Evolutionary conservation across 2,797 vertebrate species (phyloP), one percentile per base, ranked within the genome.

Genomic region (Echeneis naucrates): DNA sequence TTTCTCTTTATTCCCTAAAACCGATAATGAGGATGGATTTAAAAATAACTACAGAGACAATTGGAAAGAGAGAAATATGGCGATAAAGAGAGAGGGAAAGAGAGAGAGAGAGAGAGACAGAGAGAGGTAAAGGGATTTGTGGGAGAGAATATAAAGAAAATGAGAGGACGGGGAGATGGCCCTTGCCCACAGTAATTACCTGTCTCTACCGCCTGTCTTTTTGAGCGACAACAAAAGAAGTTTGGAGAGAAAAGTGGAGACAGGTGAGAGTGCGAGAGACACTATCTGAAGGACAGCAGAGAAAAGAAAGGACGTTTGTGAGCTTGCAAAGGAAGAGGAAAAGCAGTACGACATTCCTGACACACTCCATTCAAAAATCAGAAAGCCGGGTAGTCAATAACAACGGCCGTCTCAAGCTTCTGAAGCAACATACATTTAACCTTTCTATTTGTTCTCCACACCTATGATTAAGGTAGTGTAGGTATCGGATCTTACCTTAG

Each of bases 131-230:
- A 30, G 37, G 8, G 51, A 61, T 57, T 72, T 70, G 64, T 75
- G 19, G 45, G 35, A 72, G 40, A 69, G 65, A 81, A 70, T 62
- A 66, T 44, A 82, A 85, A 82, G 74, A 75, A 72, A 81, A 65
- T 56, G 47, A 75, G 60, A 67, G 79, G 54, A 75, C 60, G 67
- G 27, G 51, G 51, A 56, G 38, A 58, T 60, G 72, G 72, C 27
- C 51, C 48, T 80, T 0, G 33, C 58, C 62, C 33, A 60, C 19
- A 2, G 77, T 86, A 85, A 88, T 87, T 86, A 85, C 72, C 77
- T 80, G 68, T 72, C 81, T 78, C 44, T 68, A 51, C 58, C 47
- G 68, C 51, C 55, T 66, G 50, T 77, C 71, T 66, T 71, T 59
- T 27, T 52, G 58, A 77, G 50, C 1, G 50, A 81, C 80, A 78